These are phyloP conservation scores for Gadus macrocephalus DNA, from an alignment of 2,113 vertebrate species.

Conservation along the genomic window DNA sequence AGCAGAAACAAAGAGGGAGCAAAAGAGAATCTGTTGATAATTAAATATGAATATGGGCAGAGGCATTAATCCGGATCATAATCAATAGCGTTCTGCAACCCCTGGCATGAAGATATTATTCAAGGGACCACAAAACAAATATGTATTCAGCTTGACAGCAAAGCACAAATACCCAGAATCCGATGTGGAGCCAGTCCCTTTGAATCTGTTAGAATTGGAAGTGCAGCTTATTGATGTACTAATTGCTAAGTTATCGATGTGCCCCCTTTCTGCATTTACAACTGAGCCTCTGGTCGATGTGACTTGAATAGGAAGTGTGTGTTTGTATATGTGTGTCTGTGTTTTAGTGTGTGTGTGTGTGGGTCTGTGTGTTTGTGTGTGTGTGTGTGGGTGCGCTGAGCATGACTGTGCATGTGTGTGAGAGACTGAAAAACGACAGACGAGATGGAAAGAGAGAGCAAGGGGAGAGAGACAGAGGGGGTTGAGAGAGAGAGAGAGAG, in stretches of 20 bases:
- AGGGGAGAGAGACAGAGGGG: too few species aligned
- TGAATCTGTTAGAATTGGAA: constrained; percentile 67
- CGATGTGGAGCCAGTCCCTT: constrained; percentile 62
- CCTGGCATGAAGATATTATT: constrained; percentile 27
- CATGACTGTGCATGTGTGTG: not conserved
- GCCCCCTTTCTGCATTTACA: constrained; percentile 66
- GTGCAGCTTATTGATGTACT: constrained; percentile 69
- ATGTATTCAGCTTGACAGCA: constrained; percentile 48
- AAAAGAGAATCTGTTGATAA: not conserved
- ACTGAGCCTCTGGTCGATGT: constrained; percentile 52
- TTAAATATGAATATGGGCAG: constrained; percentile 6
- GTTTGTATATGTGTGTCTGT: constrained; percentile 23
- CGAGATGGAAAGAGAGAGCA: too few species aligned
- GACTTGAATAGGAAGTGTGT: constrained; percentile 40
- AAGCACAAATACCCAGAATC: constrained; percentile 62
- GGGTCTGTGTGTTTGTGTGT: not conserved
- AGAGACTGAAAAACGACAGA: not conserved
- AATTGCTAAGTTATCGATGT: constrained; percentile 71
- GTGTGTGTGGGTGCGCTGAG: constrained; percentile 8
- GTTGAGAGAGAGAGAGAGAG: too few species aligned
- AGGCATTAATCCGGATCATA: constrained; percentile 19
- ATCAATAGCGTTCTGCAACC: constrained; percentile 29
- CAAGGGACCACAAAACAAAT: constrained; percentile 37
- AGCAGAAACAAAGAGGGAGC: not conserved
- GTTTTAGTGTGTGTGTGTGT: constrained; percentile 8